Evolutionary conservation across 1,140 invertebrate genomes (phyloP).

Genomic region (Magallana gigas): DNA sequence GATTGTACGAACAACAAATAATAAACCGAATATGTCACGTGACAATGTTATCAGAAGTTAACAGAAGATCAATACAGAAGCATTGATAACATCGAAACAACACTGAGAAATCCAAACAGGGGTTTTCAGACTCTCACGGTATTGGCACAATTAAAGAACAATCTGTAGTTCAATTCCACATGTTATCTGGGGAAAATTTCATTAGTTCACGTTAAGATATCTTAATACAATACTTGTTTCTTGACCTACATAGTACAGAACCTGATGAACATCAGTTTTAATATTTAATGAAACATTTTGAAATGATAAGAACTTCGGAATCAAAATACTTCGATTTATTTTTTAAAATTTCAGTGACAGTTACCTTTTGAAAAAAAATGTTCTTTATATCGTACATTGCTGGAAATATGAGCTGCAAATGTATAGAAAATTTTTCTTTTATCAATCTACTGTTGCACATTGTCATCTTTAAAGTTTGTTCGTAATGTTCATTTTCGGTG

Average conservation of each 20-base stretch:
- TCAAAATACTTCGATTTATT: no score
- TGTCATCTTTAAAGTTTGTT: no score
- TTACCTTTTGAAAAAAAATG: no score
- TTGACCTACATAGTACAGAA: background rate
- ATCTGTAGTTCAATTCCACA: slow-evolving; percentile 10
- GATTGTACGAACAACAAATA: background rate
- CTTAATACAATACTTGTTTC: background rate
- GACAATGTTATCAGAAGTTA: slow-evolving; percentile 36
- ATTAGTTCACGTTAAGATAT: slow-evolving; percentile 14
- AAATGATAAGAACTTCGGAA: no score
- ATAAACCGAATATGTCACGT: slow-evolving; percentile 10
- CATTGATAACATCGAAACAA: slow-evolving; percentile 21
- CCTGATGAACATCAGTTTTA: no score
- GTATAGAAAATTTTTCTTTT: no score
- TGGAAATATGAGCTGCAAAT: no score
- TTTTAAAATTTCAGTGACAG: no score
- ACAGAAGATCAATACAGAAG: slow-evolving; percentile 30
- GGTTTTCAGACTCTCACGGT: background rate
- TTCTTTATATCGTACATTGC: no score
- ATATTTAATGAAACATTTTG: no score
- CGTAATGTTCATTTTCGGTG: no score
- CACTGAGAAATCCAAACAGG: slow-evolving; percentile 23
- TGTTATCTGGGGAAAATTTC: slow-evolving; percentile 13
- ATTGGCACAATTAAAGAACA: slow-evolving; percentile 32
- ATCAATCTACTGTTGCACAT: no score